Conservation (phyloP, 2,888 invertebrate genomes). For the Operophtera brumata region DNA sequence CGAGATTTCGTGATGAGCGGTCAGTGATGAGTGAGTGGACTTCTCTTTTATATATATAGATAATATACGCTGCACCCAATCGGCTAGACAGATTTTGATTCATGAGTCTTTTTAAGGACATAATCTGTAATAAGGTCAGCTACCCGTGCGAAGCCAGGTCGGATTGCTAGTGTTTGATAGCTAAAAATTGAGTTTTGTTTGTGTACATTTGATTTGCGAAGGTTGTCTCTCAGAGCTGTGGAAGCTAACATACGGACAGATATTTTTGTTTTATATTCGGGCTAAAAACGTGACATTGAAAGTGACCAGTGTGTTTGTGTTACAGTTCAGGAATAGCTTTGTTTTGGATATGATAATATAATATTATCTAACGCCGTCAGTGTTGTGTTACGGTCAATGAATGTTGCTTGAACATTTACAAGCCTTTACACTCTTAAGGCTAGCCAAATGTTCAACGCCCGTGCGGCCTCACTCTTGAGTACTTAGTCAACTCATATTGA, state of each 20-base stretch:
- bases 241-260: background rate
- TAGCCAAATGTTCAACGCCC: background rate
- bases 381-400: conserved; percentile 34
- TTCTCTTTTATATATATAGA: too few species aligned
- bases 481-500: too few species aligned
- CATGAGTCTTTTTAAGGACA: too few species aligned
- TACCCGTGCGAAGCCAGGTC: too few species aligned
- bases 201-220: background rate
- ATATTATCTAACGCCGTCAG: conserved; percentile 35
- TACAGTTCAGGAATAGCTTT: conserved; percentile 49
- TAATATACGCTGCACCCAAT: too few species aligned
- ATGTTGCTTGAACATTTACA: conserved; percentile 7
- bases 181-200: too few species aligned
- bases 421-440: background rate
- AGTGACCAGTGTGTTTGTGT: conserved; percentile 45
- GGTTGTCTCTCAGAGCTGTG: background rate
- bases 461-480: too few species aligned
- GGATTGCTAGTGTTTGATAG: too few species aligned
- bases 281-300: conserved; percentile 48
- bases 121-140: too few species aligned
- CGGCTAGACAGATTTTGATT: too few species aligned
- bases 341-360: conserved; percentile 39
- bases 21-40: too few species aligned
- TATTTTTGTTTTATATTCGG: background rate
- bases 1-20: too few species aligned